phyloP scores from a whole-genome alignment of 2,888 invertebrate genomes.

The Cryptocheilus praepositus region DNA sequence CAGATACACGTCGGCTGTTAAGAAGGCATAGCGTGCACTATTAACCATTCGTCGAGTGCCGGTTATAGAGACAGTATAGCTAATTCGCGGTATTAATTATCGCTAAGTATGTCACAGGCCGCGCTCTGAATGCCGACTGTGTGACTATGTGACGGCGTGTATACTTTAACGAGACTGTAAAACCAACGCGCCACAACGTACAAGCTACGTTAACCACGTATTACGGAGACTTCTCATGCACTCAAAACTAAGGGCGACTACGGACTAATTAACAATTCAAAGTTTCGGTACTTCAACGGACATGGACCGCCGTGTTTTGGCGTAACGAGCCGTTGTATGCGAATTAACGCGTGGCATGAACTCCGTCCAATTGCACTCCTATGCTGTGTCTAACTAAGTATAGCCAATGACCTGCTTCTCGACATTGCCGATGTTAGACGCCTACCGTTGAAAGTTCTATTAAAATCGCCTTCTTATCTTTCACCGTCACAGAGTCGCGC shows the following conservation, averaged over 20 bases:
- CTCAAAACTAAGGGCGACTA: constrained; percentile 25
- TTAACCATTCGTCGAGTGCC: too few species aligned
- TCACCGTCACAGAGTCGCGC: too few species aligned
- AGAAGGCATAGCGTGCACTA: too few species aligned
- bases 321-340: constrained; percentile 30
- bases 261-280: constrained; percentile 39
- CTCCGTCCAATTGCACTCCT: not conserved
- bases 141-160: not conserved
- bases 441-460: too few species aligned
- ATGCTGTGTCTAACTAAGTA: too few species aligned
- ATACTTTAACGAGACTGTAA: constrained; percentile 29
- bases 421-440: too few species aligned
- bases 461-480: too few species aligned
- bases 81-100: too few species aligned
- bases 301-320: constrained; percentile 12
- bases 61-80: too few species aligned
- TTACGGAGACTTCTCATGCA: constrained; percentile 12
- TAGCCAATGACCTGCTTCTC: too few species aligned
- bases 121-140: not conserved
- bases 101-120: too few species aligned
- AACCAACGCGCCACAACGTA: constrained; percentile 13
- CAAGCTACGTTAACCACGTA: constrained; percentile 23
- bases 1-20: too few species aligned
- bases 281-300: constrained; percentile 22
- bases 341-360: constrained; percentile 22